phyloP scores from a whole-genome alignment of 1,140 invertebrate species.

The Teleopsis dalmanni region DNA sequence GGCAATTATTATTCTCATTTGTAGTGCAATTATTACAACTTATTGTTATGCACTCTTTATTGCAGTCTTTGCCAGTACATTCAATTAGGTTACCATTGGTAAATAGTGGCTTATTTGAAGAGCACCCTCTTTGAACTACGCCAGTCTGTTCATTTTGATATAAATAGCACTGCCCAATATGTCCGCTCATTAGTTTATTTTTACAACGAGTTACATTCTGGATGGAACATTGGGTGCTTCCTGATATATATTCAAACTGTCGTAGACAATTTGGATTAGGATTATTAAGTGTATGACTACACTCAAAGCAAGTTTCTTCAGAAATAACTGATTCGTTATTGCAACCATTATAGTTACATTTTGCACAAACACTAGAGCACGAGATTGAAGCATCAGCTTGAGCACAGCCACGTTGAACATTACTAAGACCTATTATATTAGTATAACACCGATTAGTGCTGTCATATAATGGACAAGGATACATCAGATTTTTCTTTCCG shows the following conservation, averaged over 20 bases:
- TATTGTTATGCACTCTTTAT: constrained; percentile 27
- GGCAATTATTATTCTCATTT: constrained; percentile 23
- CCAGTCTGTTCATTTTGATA: constrained; percentile 27
- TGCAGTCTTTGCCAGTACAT: constrained; percentile 33
- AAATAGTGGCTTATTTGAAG: constrained; percentile 30
- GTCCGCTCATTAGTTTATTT: constrained; percentile 33
- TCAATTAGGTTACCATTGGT: constrained; percentile 23
- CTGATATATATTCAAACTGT: constrained; percentile 11
- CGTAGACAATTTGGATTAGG: constrained; percentile 25
- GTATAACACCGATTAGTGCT: constrained; percentile 32
- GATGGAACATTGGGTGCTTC: not conserved
- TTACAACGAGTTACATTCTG: constrained; percentile 17
- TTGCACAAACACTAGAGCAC: constrained; percentile 33
- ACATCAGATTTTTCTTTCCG: constrained; percentile 14
- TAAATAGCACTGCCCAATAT: constrained; percentile 28
- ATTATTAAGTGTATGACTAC: constrained; percentile 14
- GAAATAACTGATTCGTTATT: constrained; percentile 25
- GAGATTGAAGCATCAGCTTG: not conserved
- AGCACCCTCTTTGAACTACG: constrained; percentile 30
- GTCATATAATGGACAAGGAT: constrained; percentile 29
- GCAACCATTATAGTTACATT: constrained; percentile 38
- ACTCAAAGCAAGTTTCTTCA: constrained; percentile 25
- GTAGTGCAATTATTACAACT: constrained; percentile 28
- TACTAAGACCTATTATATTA: constrained; percentile 23
- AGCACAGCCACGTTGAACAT: constrained; percentile 31